Conservation (phyloP, 2,797 vertebrate genomes). For the Malurus splendens region DNA sequence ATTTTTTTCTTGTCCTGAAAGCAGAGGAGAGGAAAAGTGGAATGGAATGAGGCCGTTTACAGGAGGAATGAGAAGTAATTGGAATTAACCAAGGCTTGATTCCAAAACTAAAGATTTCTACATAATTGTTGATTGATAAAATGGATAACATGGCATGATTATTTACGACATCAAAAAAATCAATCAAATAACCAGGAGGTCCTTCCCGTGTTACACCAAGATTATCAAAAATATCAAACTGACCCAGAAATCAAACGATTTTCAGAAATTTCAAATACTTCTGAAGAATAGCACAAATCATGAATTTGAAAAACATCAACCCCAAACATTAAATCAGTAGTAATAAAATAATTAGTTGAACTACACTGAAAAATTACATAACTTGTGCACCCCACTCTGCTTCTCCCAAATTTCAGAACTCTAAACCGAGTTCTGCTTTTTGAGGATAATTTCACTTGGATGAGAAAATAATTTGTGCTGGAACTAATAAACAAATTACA, state of each 20-base stretch:
- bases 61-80: background rate
- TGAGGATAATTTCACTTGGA: background rate
- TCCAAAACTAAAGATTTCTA: background rate
- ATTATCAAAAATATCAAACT: background rate
- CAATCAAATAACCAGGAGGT: background rate
- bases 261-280: background rate
- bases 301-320: background rate
- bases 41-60: background rate
- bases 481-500: background rate
- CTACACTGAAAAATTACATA: background rate
- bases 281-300: background rate
- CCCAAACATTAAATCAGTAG: background rate
- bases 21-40: background rate
- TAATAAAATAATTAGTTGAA: background rate
- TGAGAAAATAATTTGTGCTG: background rate
- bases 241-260: background rate
- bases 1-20: background rate
- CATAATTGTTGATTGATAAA: background rate
- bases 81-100: background rate
- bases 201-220: background rate
- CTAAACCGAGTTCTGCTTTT: background rate
- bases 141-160: rapidly evolving
- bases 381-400: background rate
- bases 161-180: background rate
- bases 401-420: background rate